Conservation (phyloP, 2,113 vertebrate species). For the Rhabdomys dilectus region DNA sequence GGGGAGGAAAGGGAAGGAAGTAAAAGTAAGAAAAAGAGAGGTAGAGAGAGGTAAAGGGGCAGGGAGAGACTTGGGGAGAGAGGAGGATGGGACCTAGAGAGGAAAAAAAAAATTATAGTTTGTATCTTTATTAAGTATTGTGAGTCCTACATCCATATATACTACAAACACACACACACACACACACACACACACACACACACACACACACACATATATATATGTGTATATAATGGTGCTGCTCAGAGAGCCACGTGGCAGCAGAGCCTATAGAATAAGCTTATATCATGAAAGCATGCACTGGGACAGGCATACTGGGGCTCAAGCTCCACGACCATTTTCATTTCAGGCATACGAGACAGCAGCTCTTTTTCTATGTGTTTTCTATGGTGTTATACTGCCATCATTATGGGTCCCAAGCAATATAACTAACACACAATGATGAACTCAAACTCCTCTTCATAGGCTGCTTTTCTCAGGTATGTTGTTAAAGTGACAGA, state of each 20-base stretch:
- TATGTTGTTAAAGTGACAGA: neutral
- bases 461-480: neutral
- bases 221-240: neutral
- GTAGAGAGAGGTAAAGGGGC: fast-evolving
- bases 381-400: no score
- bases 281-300: no score
- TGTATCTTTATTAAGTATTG: neutral
- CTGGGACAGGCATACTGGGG: neutral
- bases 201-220: no score
- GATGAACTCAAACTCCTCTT: neutral
- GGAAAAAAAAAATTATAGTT: neutral
- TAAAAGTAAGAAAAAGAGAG: no score
- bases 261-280: neutral
- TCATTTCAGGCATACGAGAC: neutral
- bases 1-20: no score
- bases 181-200: no score
- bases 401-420: neutral
- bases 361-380: neutral
- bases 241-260: neutral
- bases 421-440: neutral
- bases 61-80: no score
- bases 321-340: neutral
- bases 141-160: neutral
- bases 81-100: neutral
- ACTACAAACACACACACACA: no score